Base-by-base conservation (phyloP, 1,140 invertebrate species). In the Drosophila ironensis region DNA sequence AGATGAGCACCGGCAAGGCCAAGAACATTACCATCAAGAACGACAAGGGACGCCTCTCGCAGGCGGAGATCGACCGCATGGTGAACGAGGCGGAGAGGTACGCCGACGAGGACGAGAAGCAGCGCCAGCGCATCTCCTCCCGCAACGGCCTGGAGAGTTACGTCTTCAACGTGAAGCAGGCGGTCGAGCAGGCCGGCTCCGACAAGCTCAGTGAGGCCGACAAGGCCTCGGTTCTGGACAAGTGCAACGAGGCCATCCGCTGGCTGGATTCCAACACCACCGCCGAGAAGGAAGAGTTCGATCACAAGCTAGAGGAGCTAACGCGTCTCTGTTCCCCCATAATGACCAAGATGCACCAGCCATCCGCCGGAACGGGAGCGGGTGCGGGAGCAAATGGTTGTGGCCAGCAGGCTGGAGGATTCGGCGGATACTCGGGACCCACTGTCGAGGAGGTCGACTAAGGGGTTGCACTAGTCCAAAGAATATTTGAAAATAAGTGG, bases 1-100 rank as follows among this genome's bases (percentile, higher is more conserved):
- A 93, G 61, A 91, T 88, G 50, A 90, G 91, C 22, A 91, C 91
- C 0, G 91, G 92, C 1, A 91, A 90, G 91, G 24, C 92, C 88
- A 41, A 92, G 91, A 95, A 96, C 77, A 96, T 97, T 70, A 95
- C 94, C 7, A 96, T 97, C 61, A 96, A 94, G 14, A 97, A 96
- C 78, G 95, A 97, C 87, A 96, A 96, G 80, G 94, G 95, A 35
- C 92, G 96, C 53, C 90, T 96, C 4, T 93, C 92, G 5, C 95
- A 96, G 80, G 94, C 95, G 24, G 95, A 96, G 59, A 97, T 97
- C 74, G 95, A 97, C 42, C 70, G 73, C 37, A 77, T 77, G 73
- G 59, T 77, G 19, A 63, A 33, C 41, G 73, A 77, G 37, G 73
- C 73, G 1, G 73, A 77, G 41, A 37, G 52, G 33, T 77, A 73